Conservation (phyloP, 1,140 invertebrate genomes). For the Drosophila sechellia region DNA sequence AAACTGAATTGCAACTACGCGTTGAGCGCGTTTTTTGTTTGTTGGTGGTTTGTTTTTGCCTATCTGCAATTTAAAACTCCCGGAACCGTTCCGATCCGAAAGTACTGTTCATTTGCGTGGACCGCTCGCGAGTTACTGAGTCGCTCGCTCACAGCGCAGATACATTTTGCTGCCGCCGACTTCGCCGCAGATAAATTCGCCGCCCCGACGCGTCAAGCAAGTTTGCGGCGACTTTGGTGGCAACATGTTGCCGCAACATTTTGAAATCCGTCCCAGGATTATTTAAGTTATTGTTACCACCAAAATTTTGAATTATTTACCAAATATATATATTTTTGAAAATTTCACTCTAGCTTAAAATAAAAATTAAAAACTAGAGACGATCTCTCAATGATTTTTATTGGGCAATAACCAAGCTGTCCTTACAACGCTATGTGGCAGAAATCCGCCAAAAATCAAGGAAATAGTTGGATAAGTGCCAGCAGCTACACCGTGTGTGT, state of each 20-base stretch:
- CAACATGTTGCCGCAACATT: slow-evolving; percentile 35
- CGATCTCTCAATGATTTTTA: background rate
- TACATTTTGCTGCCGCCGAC: slow-evolving; percentile 63
- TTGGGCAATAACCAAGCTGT: background rate
- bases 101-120: slow-evolving; percentile 50
- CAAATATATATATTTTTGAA: too few relatives aligned
- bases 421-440: slow-evolving; percentile 11
- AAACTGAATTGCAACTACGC: slow-evolving; percentile 2
- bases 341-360: too few relatives aligned
- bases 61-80: background rate
- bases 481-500: slow-evolving; percentile 15
- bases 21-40: slow-evolving; percentile 54
- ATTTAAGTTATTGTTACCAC: too few relatives aligned
- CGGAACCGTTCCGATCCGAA: slow-evolving; percentile 24
- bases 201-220: slow-evolving; percentile 9
- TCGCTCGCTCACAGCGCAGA: slow-evolving; percentile 66
- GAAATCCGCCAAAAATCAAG: slow-evolving; percentile 5
- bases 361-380: too few relatives aligned
- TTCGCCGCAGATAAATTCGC: slow-evolving; percentile 30
- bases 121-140: slow-evolving; percentile 74
- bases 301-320: background rate
- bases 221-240: slow-evolving; percentile 23
- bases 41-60: slow-evolving; percentile 15
- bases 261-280: background rate
- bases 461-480: slow-evolving; percentile 53